Percentiles rank a stretch among this genome's conserved stretches.
Evolutionary conservation across 2,888 invertebrate species (phyloP).

Genomic region (Eupithecia inturbata): DNA sequence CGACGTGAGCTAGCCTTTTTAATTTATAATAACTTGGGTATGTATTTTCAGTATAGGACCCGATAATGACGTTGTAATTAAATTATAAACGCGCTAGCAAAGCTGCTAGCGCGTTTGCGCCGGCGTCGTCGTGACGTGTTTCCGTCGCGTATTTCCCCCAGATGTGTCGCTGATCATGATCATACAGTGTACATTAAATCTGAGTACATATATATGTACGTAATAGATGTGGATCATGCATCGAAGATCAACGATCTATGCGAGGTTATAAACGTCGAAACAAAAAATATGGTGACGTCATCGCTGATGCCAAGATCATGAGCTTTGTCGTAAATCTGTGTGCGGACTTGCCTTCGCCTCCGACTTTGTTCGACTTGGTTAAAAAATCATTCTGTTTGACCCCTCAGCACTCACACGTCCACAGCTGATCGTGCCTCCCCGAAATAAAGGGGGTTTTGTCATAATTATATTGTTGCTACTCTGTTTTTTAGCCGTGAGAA

Average conservation of each 20-base stretch:
- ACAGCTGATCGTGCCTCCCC: too few relatives aligned
- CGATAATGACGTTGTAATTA: neutral
- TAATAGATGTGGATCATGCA: conserved; percentile 61
- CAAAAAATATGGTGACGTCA: conserved; percentile 51
- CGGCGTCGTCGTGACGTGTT: neutral
- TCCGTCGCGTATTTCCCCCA: neutral
- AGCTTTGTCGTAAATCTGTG: conserved; percentile 46
- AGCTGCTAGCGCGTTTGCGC: neutral
- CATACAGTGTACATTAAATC: conserved; percentile 41
- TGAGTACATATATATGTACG: conserved; percentile 47
- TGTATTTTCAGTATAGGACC: neutral
- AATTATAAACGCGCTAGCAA: conserved; percentile 4
- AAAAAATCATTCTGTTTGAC: neutral
- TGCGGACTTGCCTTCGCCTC: conserved; percentile 23
- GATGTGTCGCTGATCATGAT: conserved; percentile 15
- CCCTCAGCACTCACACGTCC: neutral
- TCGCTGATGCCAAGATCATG: conserved; percentile 44
- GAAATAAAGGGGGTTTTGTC: too few relatives aligned
- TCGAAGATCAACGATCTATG: conserved; percentile 61
- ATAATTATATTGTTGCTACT: too few relatives aligned
- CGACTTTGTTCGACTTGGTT: conserved; percentile 15
- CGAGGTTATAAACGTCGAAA: conserved; percentile 55
- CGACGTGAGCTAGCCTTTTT: too few relatives aligned
- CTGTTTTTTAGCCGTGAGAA: too few relatives aligned
- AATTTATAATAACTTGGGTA: neutral